phyloP scores from a whole-genome alignment of 2,888 invertebrate species.

The Lymantria dispar region DNA sequence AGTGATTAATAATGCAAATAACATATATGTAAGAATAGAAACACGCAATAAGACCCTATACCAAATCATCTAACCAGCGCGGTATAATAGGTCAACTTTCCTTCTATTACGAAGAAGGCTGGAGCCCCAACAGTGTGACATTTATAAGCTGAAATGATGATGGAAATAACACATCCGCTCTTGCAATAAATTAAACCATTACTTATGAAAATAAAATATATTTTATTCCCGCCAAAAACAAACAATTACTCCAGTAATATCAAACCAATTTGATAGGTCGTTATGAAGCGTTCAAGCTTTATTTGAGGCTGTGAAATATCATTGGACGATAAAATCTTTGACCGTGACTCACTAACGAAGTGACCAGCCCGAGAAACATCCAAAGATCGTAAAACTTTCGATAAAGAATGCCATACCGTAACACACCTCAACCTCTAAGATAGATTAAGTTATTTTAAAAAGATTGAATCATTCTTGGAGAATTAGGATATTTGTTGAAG shows the following conservation, averaged over 20 bases:
- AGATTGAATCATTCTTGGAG: conserved; percentile 16
- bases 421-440: conserved; percentile 14
- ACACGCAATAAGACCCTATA: no score
- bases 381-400: conserved; percentile 17
- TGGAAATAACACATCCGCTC: no score
- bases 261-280: conserved; percentile 21
- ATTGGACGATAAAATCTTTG: conserved; percentile 21
- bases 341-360: conserved; percentile 30
- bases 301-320: conserved; percentile 23
- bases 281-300: conserved; percentile 17
- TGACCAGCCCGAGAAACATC: conserved; percentile 21
- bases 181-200: no score
- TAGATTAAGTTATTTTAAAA: conserved; percentile 18
- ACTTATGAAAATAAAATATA: no score
- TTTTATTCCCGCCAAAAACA: conserved; percentile 12
- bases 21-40: no score
- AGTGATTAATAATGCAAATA: no score
- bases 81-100: no score
- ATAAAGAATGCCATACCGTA: conserved; percentile 6
- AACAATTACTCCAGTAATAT: conserved; percentile 17
- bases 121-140: no score
- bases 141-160: no score
- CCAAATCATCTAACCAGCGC: no score
- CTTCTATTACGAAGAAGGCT: no score
- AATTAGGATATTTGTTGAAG: background rate